Evolutionary conservation across 92 coral and sea anemone genomes (phyloP).

Genomic region (Siderastrea radians): DNA sequence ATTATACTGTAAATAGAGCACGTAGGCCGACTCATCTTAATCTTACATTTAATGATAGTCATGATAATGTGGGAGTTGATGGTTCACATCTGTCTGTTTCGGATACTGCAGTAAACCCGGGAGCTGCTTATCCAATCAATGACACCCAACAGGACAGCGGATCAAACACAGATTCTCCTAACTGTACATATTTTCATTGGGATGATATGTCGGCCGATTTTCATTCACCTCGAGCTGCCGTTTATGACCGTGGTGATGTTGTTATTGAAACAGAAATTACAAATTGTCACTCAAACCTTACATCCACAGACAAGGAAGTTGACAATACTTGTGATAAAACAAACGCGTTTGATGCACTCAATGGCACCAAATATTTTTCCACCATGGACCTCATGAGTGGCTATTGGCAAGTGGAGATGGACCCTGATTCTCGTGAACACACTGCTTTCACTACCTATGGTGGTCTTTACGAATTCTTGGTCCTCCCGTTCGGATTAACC

Average conservation of each 20-base stretch:
- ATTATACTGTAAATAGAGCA: not conserved
- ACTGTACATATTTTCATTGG: not conserved
- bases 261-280: not conserved
- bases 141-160: not conserved
- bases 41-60: not conserved
- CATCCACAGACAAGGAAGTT: no score
- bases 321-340: no score
- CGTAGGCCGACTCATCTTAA: not conserved
- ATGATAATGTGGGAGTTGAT: not conserved
- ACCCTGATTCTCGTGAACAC: constrained; percentile 30
- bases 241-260: not conserved
- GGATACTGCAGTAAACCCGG: constrained; percentile 3
- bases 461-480: constrained; percentile 42
- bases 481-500: constrained; percentile 43
- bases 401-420: constrained; percentile 11
- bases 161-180: not conserved
- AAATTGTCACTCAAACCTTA: not conserved
- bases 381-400: constrained; percentile 35
- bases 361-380: constrained; percentile 29
- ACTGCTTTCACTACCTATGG: constrained; percentile 52
- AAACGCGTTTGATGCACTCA: not conserved
- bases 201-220: not conserved
- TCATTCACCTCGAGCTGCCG: not conserved
- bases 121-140: not conserved
- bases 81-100: not conserved